These are phyloP conservation scores for Coenonympha glycerion DNA, from an alignment of 2,888 invertebrate genomes.

Conservation along the genomic window DNA sequence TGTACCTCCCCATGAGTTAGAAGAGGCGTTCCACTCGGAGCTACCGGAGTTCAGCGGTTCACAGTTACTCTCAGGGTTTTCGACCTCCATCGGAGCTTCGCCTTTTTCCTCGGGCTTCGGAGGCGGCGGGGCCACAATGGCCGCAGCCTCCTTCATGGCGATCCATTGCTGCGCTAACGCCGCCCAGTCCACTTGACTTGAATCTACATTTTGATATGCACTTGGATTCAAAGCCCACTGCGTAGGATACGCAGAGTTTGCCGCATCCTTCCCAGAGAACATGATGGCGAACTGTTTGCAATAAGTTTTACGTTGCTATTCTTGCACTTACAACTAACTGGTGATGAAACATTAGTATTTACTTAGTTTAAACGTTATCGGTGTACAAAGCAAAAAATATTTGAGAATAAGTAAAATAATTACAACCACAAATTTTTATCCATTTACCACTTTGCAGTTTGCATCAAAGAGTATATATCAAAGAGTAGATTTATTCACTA, in stretches of 20 bases:
- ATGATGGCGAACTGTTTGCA: slow-evolving; percentile 39
- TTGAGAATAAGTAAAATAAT: not conserved
- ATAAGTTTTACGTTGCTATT: not conserved
- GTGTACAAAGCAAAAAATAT: not conserved
- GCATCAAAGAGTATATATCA: no score
- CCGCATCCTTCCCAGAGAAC: slow-evolving; percentile 78
- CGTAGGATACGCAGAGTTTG: slow-evolving; percentile 79
- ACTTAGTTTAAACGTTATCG: not conserved
- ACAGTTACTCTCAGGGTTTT: slow-evolving; percentile 78
- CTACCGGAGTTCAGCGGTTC: slow-evolving; percentile 48
- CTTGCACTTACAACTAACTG: slow-evolving; percentile 20
- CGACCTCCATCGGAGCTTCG: slow-evolving; percentile 92
- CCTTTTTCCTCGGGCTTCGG: slow-evolving; percentile 81
- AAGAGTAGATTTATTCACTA: no score
- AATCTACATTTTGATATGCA: slow-evolving; percentile 87
- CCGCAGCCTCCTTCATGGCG: slow-evolving; percentile 89
- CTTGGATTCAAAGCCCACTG: slow-evolving; percentile 89
- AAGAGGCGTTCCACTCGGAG: slow-evolving; percentile 55
- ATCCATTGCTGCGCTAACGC: slow-evolving; percentile 98
- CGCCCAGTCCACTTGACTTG: slow-evolving; percentile 96
- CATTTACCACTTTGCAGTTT: no score
- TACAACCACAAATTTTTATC: not conserved
- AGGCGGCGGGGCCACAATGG: slow-evolving; percentile 76
- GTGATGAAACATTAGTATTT: slow-evolving; percentile 10
- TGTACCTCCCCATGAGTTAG: slow-evolving; percentile 59